Percentiles rank a stretch among this genome's conserved stretches.
Conservation (phyloP, 2,888 invertebrate genomes). For the Sphaerophoria rueppellii region DNA sequence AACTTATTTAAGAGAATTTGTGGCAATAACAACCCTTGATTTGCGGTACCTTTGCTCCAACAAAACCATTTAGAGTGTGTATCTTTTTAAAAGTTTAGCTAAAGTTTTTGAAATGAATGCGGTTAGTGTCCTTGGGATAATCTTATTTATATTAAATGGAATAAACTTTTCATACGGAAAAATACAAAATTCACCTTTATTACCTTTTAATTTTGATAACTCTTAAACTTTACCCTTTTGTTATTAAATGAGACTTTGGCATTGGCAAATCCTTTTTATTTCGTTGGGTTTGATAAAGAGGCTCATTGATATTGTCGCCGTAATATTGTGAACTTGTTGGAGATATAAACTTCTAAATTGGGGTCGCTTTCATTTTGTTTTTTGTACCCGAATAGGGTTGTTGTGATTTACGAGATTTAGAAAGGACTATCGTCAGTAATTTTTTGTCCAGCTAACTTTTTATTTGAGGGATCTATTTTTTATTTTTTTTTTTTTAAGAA, state of each 20-base stretch:
- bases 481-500: not conserved
- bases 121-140: constrained; percentile 20
- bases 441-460: not conserved
- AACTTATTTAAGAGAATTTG: constrained; percentile 36
- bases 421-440: not conserved
- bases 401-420: constrained; percentile 11
- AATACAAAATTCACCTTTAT: not conserved
- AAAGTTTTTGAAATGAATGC: not conserved
- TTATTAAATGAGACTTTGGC: constrained; percentile 6
- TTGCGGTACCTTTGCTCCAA: not conserved
- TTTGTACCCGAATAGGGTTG: not conserved
- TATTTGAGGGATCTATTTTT: too few relatives aligned
- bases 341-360: constrained; percentile 9
- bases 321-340: constrained; percentile 2
- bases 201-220: constrained; percentile 2
- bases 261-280: not conserved
- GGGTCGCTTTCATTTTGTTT: not conserved
- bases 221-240: constrained; percentile 15
- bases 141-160: constrained; percentile 30
- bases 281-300: not conserved
- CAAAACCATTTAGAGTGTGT: constrained; percentile 3
- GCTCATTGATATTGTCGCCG: not conserved
- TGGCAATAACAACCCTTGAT: constrained; percentile 33
- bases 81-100: not conserved
- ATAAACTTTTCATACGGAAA: not conserved